These are phyloP conservation scores for Phataginus tetradactyla DNA, from an alignment of 2,797 vertebrate genomes.

Conservation along the genomic window DNA sequence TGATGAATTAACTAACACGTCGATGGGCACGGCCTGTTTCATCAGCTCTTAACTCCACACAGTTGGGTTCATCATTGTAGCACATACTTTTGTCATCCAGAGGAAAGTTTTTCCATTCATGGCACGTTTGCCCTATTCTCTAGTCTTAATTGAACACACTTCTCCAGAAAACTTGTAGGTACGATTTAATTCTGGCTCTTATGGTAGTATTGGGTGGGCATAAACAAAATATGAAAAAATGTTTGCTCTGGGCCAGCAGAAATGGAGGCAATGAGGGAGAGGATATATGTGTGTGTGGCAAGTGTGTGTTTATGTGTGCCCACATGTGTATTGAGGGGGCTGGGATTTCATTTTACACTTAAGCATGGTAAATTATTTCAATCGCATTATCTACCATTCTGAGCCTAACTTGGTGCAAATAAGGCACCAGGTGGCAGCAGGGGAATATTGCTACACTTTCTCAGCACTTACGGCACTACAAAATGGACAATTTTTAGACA, in stretches of 20 bases:
- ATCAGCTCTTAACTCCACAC: not conserved
- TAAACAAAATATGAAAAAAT: not conserved
- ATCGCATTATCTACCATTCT: not conserved
- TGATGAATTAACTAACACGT: not conserved
- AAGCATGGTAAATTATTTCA: not conserved
- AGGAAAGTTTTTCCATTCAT: not conserved
- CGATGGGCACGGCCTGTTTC: not conserved
- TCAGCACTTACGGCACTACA: not conserved
- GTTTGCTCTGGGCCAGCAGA: not conserved
- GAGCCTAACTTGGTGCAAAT: conserved; percentile 24
- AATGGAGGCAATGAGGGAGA: not conserved
- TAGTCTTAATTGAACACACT: not conserved
- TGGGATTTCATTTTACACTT: not conserved
- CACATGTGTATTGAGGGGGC: not conserved
- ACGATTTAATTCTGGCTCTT: not conserved
- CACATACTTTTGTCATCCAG: not conserved
- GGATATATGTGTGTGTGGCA: too few relatives aligned
- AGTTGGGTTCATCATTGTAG: not conserved
- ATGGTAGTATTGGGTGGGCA: not conserved
- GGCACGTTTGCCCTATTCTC: not conserved
- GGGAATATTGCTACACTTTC: not conserved
- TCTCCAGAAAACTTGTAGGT: not conserved
- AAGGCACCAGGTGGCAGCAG: conserved; percentile 64
- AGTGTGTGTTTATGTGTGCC: not conserved
- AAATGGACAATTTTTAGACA: conserved; percentile 2